Percentiles rank a stretch among this genome's conserved stretches.
phyloP scores from a whole-genome alignment of 2,797 vertebrate species.

The Xenentodon cancila region DNA sequence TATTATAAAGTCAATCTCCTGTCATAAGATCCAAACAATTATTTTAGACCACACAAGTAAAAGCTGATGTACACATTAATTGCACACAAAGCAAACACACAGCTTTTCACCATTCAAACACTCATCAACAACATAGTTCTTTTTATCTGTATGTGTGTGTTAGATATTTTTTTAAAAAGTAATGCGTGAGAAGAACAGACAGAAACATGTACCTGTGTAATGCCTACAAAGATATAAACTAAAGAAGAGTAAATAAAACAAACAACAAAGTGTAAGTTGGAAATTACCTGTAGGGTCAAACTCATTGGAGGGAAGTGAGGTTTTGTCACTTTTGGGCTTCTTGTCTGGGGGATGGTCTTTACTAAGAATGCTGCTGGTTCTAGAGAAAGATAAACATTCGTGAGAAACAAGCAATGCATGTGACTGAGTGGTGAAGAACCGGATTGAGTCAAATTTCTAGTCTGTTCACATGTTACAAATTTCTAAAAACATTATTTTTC shows the following conservation, averaged over 20 bases:
- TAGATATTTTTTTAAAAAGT: constrained; percentile 7
- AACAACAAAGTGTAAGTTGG: constrained; percentile 8
- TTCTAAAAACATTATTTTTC: constrained; percentile 4
- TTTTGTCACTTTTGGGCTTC: constrained; percentile 95
- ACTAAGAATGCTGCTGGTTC: constrained; percentile 95
- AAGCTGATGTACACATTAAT: constrained; percentile 4
- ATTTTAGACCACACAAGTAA: constrained; percentile 27
- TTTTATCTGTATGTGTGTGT: constrained; percentile 23
- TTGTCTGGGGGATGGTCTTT: constrained; percentile 97
- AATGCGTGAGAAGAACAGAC: constrained; percentile 4
- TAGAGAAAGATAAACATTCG: constrained; percentile 59
- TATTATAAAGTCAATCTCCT: too few species aligned
- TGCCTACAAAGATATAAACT: too few species aligned
- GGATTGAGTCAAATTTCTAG: neutral
- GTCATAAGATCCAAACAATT: constrained; percentile 7
- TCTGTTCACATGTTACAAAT: constrained; percentile 1
- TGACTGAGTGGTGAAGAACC: neutral
- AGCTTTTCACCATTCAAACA: constrained; percentile 45
- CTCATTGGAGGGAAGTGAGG: constrained; percentile 88
- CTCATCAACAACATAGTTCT: constrained; percentile 33
- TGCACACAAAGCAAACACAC: constrained; percentile 23
- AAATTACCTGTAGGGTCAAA: constrained; percentile 96
- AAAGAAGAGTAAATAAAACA: constrained; percentile 11
- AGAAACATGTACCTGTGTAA: neutral
- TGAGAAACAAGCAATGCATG: constrained; percentile 19